These are phyloP conservation scores for Agriopis aurantiaria DNA, from an alignment of 2,888 invertebrate species.

Conservation along the genomic window DNA sequence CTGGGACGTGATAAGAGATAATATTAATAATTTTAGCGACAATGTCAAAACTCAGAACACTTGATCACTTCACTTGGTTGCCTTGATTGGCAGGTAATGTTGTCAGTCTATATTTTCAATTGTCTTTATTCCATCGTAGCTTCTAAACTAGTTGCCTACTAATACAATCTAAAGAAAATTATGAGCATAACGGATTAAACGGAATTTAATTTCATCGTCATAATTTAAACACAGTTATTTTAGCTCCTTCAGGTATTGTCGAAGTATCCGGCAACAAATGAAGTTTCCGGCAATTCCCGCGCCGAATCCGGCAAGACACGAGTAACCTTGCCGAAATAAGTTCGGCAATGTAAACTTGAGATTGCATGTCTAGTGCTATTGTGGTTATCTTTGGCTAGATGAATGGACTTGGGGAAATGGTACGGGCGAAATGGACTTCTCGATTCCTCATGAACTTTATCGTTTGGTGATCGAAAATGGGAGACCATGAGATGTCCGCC, in stretches of 20 bases:
- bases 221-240: too few species aligned
- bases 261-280: background rate
- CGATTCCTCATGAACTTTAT: background rate
- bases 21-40: too few species aligned
- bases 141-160: too few species aligned
- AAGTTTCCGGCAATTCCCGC: background rate
- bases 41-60: too few species aligned
- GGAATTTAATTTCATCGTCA: too few species aligned
- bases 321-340: background rate
- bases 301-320: background rate
- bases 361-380: slow-evolving; percentile 5
- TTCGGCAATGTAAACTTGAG: slow-evolving; percentile 14
- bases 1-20: too few species aligned
- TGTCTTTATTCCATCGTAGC: too few species aligned
- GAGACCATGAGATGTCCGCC: background rate
- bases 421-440: background rate
- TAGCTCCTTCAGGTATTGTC: background rate
- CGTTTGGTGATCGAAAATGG: background rate
- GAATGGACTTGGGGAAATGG: background rate
- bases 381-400: slow-evolving; percentile 14
- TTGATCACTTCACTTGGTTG: too few species aligned
- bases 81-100: too few species aligned
- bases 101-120: too few species aligned
- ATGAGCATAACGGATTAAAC: too few species aligned
- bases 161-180: too few species aligned